Evolutionary conservation across 2,113 vertebrate species (phyloP).

Genomic region (Syngnathus typhle): DNA sequence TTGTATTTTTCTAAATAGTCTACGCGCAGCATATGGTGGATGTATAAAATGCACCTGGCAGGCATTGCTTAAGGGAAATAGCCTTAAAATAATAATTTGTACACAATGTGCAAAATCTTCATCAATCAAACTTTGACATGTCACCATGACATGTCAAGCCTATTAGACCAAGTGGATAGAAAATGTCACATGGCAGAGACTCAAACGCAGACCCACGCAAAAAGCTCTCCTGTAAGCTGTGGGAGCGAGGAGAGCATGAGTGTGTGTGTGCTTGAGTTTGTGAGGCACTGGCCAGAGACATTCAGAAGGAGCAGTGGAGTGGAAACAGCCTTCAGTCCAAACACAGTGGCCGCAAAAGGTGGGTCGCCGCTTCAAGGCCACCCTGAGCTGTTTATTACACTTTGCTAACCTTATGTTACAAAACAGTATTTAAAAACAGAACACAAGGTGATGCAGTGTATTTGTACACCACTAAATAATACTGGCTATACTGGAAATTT

Average conservation of each 20-base stretch:
- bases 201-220: constrained; percentile 66
- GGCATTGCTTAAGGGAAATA: constrained; percentile 32
- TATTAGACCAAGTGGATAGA: constrained; percentile 30
- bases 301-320: constrained; percentile 32
- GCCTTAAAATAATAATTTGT: too few species aligned
- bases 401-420: neutral
- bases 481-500: too few species aligned
- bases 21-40: too few species aligned
- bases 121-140: neutral
- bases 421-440: neutral
- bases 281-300: constrained; percentile 45
- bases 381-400: neutral
- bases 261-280: constrained; percentile 41
- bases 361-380: constrained; percentile 42
- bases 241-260: constrained; percentile 49
- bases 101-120: neutral
- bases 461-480: neutral
- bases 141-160: too few species aligned
- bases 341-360: constrained; percentile 42
- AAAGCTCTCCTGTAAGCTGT: constrained; percentile 59
- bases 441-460: neutral
- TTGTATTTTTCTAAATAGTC: constrained; percentile 19
- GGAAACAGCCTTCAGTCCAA: constrained; percentile 51
- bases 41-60: constrained; percentile 47
- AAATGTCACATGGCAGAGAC: constrained; percentile 64